Base-by-base conservation (phyloP, 2,888 invertebrate species). In the Temnothorax rugatulus region DNA sequence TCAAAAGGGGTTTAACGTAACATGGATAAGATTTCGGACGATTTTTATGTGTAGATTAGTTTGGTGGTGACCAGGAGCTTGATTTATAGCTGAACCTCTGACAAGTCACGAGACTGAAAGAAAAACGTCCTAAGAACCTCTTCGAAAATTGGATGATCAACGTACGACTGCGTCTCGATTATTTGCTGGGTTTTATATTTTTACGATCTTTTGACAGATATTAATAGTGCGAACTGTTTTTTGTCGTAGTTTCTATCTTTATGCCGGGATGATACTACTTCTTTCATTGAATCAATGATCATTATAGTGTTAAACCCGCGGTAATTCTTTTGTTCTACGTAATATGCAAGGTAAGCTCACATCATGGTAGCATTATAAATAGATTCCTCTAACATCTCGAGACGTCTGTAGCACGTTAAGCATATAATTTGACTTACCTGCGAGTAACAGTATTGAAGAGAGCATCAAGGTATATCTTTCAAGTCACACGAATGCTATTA, bases 401-500 rank as follows among this genome's bases (percentile, higher is more conserved):
- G 74, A 82, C 59, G 15, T 59, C 50, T 44, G n/a, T 25, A 41
- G 71, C 34, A 63, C 47, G 64, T 66, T 34, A 61, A 34, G 71
- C 29, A 57, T 29, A 44, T 57, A 64, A 21, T 73, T 75, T 66
- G 54, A 90, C 90, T 90, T 90, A 88, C 89, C 89, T 89, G 82
- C 1, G n/a, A n/a, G 4, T 84, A 34, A 54, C n/a, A 52, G 8
- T 18, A 59, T 59, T 50, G 73, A 73, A 73, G 79, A 73, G 79
- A 73, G 13, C 68, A 41, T 15, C 50, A 38, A 61, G 15, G 38
- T 25, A 52, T 73, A 68, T 82, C 41, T 66, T 79, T 71, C 34
- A 44, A 54, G 52, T 47, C 85, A 85, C 85, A 86, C 87, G 79
- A 90, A 86, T 93, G 91, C 93, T 91, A 92, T 93, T 93, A 93